Base-by-base conservation (phyloP, 2,888 invertebrate species). In the Zeuzera pyrina region DNA sequence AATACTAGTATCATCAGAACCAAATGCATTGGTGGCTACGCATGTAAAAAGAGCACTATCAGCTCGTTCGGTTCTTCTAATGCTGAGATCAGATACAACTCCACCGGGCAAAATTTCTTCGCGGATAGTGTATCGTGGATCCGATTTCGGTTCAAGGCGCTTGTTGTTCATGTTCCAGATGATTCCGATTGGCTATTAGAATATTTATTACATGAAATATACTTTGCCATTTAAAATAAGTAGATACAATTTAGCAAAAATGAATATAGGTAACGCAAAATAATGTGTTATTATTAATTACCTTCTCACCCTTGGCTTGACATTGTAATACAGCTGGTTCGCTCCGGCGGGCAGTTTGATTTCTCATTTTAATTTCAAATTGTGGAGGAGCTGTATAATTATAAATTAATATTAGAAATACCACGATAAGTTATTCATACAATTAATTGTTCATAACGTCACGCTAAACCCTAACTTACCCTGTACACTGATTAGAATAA, bases 161-260 rank as follows among this genome's bases (percentile, higher is more conserved):
- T 94, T 94, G 78, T 94, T 94, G 78, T 95, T 94, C 89, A 95
- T 95, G 81, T 94, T 95, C 95, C 96, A 96, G 41, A 94, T 86
- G 43, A 96, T 95, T 47, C 95, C 95, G 67, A 96, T 95, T 16
- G 96, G 96, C 86, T 83, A 46, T 5, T 49, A 16, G 8, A 25
- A 25, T 6, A 10, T 25, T 14, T 10, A 8, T 13, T 24, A 4
- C 12, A 1, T 12, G 10, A 5, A 7, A 11, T 2, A 24, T 24
- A 24, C n/a, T 3, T 10, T 7, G 2, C 12, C 19, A 12, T 1
- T 24, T 1, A 11, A 11, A 10, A 21, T 10, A 21, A 10, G 3
- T 21, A 21, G 21, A n/a, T 21, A 21, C 21, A 6, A 21, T 10
- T 21, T n/a, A 21, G 8, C 5, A 21, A 19, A 19, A 19, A 1